Evolutionary conservation across 2,113 vertebrate genomes (phyloP), one percentile per base, ranked within the genome.

Genomic region (Panthera tigris): DNA sequence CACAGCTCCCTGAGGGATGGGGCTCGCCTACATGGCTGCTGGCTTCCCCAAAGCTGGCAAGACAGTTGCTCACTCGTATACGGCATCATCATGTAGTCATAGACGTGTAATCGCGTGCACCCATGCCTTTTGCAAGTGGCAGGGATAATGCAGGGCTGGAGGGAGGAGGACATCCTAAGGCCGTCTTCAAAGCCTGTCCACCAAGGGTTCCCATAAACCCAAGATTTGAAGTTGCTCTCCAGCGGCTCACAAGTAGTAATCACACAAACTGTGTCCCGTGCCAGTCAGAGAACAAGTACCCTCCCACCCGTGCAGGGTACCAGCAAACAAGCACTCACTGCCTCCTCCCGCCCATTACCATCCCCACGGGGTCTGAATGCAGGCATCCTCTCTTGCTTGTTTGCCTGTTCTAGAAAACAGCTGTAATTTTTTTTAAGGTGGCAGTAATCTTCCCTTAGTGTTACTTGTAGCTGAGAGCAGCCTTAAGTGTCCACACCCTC

Each of bases 21-120:
- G 36, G 18, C 36, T 61, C 36, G 13, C 82, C 12, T 55, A 1
- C 11, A 0, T 16, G 29, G 87, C 55, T 78, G 13, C 23, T 16
- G 33, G 39, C 29, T 16, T 48, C 21, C 88, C 50, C 57, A 65
- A 19, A 65, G 57, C 21, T 14, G 11, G 29, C 13, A 61, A n/a
- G 55, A 25, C 36, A 10, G 16, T 25, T 48, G 50, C 55, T n/a
- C 15, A 13, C 1, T 7, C 15, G 6, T 7, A 19, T 52, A 14
- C 14, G 14, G n/a, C n/a, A 39, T 39, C 68, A 8, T 39, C 31
- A 1, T 11, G 29, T 27, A 16, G 25, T 65, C 55, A 1, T 5
- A n/a, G 9, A 18, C 29, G 4, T 13, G 11, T 25, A 25, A n/a
- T 18, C 14, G 3, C 1, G 27, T 63, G 25, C 5, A 0, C 55